Base-by-base conservation (phyloP, 2,888 invertebrate genomes). In the Mimumesa dahlbomi region DNA sequence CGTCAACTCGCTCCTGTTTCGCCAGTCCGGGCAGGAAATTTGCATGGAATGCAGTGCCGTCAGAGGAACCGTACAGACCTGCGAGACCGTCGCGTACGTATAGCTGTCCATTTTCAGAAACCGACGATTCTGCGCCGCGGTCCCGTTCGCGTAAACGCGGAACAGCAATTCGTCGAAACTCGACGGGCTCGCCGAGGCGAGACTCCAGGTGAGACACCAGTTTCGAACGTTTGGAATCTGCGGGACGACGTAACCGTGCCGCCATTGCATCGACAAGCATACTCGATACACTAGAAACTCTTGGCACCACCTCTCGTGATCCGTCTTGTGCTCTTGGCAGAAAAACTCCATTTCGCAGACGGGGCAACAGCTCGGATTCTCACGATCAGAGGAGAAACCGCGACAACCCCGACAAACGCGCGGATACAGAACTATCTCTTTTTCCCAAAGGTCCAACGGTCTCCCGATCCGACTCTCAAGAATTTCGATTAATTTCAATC, bases 391-490 rank as follows among this genome's bases (percentile, higher is more conserved):
- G 92, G 90, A 18, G 57, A 59, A 69, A 1, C 61, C 52, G 13
- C 82, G 84, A 81, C 95, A 95, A 0, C 85, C 85, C 0, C 88
- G 81, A 75, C 95, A 95, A 2, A 93, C 89, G 59, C 93, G 91
- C 0, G 94, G 94, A 81, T 94, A 95, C 18, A 94, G 88, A 19
- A 95, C 85, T 0, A 93, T 91, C 82, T 95, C 95, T 68, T 92
- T 93, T 84, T 95, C 95, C 90, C 93, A 94, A 0, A 93, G 91
- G 11, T 91, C 90, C 42, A 95, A 83, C 1, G 90, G 86, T 7
- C 94, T 90, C 69, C 92, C 91, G 2, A 94, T 86, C 1, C 91
- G 89, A 58, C 91, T 90, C 83, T 93, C 93, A 57, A 93, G 91
- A 0, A 92, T 91, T 0, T 92, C 91, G 46, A 94, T 92, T 82